Percentiles rank a stretch among this genome's conserved stretches.
These are phyloP conservation scores for Ennomos erosarius DNA, from an alignment of 2,888 invertebrate species.

Conservation along the genomic window DNA sequence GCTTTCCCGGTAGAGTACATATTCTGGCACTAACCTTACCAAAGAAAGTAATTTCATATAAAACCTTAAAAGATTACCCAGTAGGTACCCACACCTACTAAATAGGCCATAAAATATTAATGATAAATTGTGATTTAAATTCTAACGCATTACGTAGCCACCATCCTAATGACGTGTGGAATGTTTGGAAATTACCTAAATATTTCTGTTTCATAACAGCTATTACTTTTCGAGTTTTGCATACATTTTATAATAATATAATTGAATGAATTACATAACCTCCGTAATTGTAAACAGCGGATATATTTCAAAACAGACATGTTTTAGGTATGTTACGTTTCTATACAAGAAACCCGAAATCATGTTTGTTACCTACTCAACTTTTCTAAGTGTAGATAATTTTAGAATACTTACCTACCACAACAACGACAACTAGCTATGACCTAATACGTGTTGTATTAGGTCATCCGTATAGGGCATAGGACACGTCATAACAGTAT, in stretches of 20 bases:
- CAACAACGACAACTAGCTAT: too few relatives aligned
- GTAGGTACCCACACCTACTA: too few relatives aligned
- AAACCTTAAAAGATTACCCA: too few relatives aligned
- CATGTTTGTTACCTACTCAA: conserved; percentile 32
- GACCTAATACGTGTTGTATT: too few relatives aligned
- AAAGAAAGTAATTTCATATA: too few relatives aligned
- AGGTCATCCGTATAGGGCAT: too few relatives aligned
- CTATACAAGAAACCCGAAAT: conserved; percentile 20
- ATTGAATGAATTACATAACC: conserved; percentile 28
- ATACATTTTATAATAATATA: conserved; percentile 20
- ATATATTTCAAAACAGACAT: conserved; percentile 20
- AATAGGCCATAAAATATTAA: too few relatives aligned
- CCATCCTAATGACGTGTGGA: conserved; percentile 12
- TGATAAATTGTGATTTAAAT: conserved; percentile 3
- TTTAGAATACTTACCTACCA: neutral
- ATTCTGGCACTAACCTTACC: too few relatives aligned
- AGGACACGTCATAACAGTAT: too few relatives aligned
- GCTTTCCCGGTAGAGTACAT: too few relatives aligned
- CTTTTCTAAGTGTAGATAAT: conserved; percentile 16
- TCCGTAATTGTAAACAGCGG: conserved; percentile 16
- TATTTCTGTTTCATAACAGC: conserved; percentile 16
- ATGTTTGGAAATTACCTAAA: conserved; percentile 1
- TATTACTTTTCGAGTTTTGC: conserved; percentile 16
- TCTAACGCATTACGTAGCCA: neutral
- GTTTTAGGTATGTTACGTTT: conserved; percentile 22